These are phyloP conservation scores for Zaprionus camerounensis DNA, from an alignment of 1,140 invertebrate species.

Conservation along the genomic window DNA sequence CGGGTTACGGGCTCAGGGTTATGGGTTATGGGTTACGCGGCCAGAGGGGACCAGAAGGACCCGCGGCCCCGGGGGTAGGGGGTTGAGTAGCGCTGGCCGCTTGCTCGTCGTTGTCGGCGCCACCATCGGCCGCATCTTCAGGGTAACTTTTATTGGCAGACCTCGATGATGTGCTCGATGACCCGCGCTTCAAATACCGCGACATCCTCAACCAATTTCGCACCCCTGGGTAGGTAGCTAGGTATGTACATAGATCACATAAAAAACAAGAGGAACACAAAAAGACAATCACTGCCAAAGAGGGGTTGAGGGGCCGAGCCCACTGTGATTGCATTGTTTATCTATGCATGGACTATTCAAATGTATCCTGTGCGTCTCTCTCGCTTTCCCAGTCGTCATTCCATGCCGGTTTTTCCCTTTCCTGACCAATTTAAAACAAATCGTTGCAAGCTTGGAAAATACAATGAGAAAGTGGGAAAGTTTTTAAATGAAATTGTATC, in stretches of 20 bases:
- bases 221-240: constrained; percentile 60
- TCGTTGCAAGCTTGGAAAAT: neutral
- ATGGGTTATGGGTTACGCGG: constrained; percentile 25
- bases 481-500: neutral
- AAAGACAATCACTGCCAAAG: constrained; percentile 13
- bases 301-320: constrained; percentile 14
- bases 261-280: constrained; percentile 6
- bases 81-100: neutral
- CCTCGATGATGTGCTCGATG: constrained; percentile 64
- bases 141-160: constrained; percentile 71
- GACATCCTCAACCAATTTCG: constrained; percentile 59
- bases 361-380: constrained; percentile 20
- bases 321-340: constrained; percentile 32
- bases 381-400: constrained; percentile 8
- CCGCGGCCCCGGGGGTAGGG: constrained; percentile 7
- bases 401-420: constrained; percentile 24
- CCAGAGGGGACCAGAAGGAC: neutral
- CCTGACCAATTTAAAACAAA: constrained; percentile 11
- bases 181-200: constrained; percentile 51
- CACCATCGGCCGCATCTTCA: constrained; percentile 68
- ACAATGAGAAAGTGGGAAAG: neutral
- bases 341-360: constrained; percentile 28
- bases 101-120: constrained; percentile 38
- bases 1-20: constrained; percentile 21
- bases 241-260: constrained; percentile 21